A percentile compares a stretch with the other conserved stretches of the same genome.
phyloP scores from a whole-genome alignment of 1,140 invertebrate genomes.

The Drosophila ogumai region DNA sequence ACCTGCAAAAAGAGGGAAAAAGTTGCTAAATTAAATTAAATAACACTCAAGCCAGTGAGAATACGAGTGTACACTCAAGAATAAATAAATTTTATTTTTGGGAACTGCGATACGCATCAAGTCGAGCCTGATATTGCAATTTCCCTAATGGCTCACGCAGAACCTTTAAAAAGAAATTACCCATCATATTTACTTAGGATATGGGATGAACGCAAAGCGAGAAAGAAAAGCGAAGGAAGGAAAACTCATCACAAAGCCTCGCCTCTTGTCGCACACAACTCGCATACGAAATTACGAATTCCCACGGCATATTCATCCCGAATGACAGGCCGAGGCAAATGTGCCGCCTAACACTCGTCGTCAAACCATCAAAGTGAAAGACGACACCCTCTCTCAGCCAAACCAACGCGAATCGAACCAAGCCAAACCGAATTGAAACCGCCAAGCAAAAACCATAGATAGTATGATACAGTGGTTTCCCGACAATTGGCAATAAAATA shows the following conservation, averaged over 20 bases:
- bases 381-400: constrained; percentile 18
- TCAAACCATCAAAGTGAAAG: constrained; percentile 51
- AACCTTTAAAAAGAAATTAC: constrained; percentile 80
- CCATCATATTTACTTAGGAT: constrained; percentile 79
- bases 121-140: constrained; percentile 62
- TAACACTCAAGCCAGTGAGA: constrained; percentile 10
- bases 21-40: constrained; percentile 29
- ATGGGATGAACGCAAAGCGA: constrained; percentile 40
- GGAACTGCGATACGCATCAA: constrained; percentile 29
- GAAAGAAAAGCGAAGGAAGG: background rate
- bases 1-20: constrained; percentile 50
- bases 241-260: constrained; percentile 34
- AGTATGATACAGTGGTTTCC: constrained; percentile 21
- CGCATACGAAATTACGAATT: constrained; percentile 80
- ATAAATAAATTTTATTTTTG: constrained; percentile 63
- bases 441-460: constrained; percentile 20
- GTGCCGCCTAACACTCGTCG: constrained; percentile 62
- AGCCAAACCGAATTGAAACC: constrained; percentile 9
- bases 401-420: constrained; percentile 26
- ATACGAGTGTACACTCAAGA: constrained; percentile 4
- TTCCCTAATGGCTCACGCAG: constrained; percentile 75
- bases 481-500: background rate
- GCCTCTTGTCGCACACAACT: constrained; percentile 52
- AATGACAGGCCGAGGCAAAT: constrained; percentile 52
- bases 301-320: constrained; percentile 73